Conservation (phyloP, 2,113 vertebrate genomes). For the Mellivora capensis region DNA sequence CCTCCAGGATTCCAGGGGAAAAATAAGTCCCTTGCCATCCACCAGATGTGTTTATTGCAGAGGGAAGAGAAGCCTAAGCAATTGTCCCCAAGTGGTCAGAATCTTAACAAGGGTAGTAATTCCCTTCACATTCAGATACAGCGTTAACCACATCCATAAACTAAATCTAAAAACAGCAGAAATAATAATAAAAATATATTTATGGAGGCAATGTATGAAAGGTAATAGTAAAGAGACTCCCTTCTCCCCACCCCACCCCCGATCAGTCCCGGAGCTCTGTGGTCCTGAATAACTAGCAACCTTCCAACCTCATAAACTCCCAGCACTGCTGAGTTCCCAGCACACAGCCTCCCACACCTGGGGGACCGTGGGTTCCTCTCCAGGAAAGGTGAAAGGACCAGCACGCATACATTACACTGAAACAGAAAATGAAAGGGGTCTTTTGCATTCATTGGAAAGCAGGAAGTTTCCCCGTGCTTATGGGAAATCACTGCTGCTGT, state of each 20-base stretch:
- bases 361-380: background rate
- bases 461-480: constrained; percentile 30
- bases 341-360: background rate
- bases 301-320: constrained; percentile 53
- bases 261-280: constrained; percentile 41
- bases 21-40: constrained; percentile 55
- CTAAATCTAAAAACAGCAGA: constrained; percentile 68
- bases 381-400: constrained; percentile 14
- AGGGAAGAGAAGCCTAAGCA: constrained; percentile 47
- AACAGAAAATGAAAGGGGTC: background rate
- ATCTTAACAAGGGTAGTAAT: constrained; percentile 67
- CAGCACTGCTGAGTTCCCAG: constrained; percentile 13
- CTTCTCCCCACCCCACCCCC: background rate
- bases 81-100: constrained; percentile 62
- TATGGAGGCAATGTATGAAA: constrained; percentile 29
- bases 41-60: constrained; percentile 64
- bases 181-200: constrained; percentile 73
- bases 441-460: constrained; percentile 53
- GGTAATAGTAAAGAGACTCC: constrained; percentile 61
- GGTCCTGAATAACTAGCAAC: constrained; percentile 25
- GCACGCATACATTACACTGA: background rate
- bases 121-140: constrained; percentile 60
- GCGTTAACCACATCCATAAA: constrained; percentile 72
- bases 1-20: constrained; percentile 33
- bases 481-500: constrained; percentile 44